Conservation (phyloP, 2,888 invertebrate genomes). For the Periphyllus acericola region DNA sequence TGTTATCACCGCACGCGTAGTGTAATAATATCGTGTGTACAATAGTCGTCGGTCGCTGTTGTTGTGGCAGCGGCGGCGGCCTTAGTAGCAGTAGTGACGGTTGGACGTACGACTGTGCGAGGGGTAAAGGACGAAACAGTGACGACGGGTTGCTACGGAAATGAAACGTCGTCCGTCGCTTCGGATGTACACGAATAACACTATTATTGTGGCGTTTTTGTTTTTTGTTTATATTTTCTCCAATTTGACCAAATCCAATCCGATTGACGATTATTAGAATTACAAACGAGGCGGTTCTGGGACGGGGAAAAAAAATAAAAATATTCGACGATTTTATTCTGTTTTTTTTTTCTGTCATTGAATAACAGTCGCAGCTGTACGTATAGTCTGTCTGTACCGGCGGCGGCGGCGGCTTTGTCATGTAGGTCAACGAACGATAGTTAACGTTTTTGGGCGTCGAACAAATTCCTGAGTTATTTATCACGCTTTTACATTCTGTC, state of each 20-base stretch:
- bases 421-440: slow-evolving; percentile 1
- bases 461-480: not conserved
- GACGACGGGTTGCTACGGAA: not conserved
- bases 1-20: not conserved
- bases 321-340: too few species aligned
- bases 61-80: not conserved
- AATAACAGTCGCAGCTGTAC: not conserved
- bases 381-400: not conserved
- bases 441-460: not conserved
- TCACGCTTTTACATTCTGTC: not conserved
- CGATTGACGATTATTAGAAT: too few species aligned
- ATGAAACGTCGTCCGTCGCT: not conserved
- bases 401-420: not conserved
- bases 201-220: too few species aligned
- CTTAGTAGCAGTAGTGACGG: not conserved
- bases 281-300: too few species aligned
- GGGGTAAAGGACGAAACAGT: not conserved
- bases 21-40: not conserved
- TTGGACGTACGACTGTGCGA: not conserved
- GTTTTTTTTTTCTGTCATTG: not conserved
- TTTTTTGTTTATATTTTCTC: too few species aligned
- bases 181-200: too few species aligned
- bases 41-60: not conserved
- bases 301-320: too few species aligned
- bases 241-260: too few species aligned